A percentile compares a stretch with the other conserved stretches of the same genome.
phyloP scores from a whole-genome alignment of 2,113 vertebrate genomes.

The Channa maculata region DNA sequence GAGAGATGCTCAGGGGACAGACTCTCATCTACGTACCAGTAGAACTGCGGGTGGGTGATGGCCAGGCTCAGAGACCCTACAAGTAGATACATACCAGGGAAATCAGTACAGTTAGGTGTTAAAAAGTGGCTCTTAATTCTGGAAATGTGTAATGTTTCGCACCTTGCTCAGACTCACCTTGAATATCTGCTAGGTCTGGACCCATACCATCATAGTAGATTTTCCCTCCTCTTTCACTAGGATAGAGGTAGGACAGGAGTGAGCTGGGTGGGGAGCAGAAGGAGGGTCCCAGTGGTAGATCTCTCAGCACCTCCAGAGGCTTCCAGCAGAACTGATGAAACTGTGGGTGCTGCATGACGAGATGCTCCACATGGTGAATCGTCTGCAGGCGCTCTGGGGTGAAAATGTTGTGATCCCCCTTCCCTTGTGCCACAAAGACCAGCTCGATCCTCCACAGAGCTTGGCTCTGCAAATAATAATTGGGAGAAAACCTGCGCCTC shows the following conservation, averaged over 20 bases:
- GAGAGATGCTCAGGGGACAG: conserved; percentile 90
- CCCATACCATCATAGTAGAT: conserved; percentile 98
- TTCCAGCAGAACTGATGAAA: conserved; percentile 98
- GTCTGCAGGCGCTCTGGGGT: conserved; percentile 93
- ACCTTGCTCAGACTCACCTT: conserved; percentile 81
- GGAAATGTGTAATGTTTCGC: neutral
- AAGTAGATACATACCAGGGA: conserved; percentile 6
- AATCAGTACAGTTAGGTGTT: conserved; percentile 5
- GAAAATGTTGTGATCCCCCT: conserved; percentile 93
- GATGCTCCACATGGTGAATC: conserved; percentile 91
- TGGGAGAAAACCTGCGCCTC: conserved; percentile 72
- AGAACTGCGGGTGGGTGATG: conserved; percentile 98
- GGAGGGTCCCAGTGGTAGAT: conserved; percentile 92
- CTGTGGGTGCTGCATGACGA: conserved; percentile 94
- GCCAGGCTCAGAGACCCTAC: conserved; percentile 93
- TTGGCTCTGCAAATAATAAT: conserved; percentile 92
- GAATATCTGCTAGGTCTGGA: conserved; percentile 94
- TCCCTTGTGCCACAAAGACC: conserved; percentile 93
- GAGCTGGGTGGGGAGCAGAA: conserved; percentile 95
- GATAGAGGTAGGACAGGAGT: conserved; percentile 96
- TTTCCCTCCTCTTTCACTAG: conserved; percentile 93
- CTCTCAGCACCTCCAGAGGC: conserved; percentile 91
- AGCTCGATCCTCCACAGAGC: conserved; percentile 97
- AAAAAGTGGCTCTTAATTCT: neutral
- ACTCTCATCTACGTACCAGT: conserved; percentile 97